Evolutionary conservation across 1,140 invertebrate species (phyloP).

Genomic region (Sesamia nonagrioides): DNA sequence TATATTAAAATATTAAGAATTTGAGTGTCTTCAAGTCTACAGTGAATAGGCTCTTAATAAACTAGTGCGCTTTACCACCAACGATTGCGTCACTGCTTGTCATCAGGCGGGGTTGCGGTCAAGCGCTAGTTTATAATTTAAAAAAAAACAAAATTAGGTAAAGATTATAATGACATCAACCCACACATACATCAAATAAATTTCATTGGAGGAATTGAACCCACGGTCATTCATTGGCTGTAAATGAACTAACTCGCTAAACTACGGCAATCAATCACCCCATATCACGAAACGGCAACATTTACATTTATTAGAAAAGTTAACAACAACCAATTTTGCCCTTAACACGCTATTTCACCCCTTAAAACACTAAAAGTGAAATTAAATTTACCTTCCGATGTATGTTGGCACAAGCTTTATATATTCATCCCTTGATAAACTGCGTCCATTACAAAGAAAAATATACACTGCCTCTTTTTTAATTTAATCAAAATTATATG

Average conservation of each 20-base stretch:
- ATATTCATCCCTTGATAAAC: conserved; percentile 50
- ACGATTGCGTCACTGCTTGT: no score
- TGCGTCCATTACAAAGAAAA: conserved; percentile 58
- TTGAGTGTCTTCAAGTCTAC: no score
- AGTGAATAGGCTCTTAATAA: no score
- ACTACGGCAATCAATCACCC: background rate
- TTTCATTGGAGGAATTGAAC: background rate
- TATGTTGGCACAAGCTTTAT: conserved; percentile 32
- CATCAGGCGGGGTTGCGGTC: no score
- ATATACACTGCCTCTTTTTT: conserved; percentile 56
- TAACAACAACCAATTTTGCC: background rate
- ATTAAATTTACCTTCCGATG: conserved; percentile 28
- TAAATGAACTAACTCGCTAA: no score
- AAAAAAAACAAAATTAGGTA: no score
- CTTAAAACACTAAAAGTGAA: background rate
- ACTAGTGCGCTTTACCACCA: no score
- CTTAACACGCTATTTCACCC: background rate
- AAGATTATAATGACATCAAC: no score
- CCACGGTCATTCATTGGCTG: background rate
- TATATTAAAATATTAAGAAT: no score
- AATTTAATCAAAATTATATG: conserved; percentile 61
- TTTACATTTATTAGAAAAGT: conserved; percentile 3
- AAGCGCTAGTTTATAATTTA: no score
- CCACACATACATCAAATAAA: no score
- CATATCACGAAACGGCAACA: background rate